A percentile compares a stretch with the other conserved stretches of the same genome.
phyloP scores from a whole-genome alignment of 2,797 vertebrate genomes.

The Emys orbicularis region DNA sequence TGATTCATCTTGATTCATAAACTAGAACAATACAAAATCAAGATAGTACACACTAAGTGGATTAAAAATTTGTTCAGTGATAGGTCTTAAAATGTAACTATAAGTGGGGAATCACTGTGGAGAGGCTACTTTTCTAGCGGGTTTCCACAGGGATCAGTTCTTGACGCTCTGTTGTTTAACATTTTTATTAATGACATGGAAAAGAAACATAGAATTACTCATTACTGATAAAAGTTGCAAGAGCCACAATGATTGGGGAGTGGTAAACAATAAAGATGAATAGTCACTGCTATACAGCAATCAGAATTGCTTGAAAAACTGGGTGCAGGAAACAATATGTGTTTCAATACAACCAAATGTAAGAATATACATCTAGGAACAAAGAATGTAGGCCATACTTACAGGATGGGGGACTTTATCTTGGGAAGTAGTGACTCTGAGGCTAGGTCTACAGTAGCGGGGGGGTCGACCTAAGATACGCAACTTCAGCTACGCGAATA shows the following conservation, averaged over 20 bases:
- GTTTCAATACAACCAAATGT: background rate
- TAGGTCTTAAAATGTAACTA: background rate
- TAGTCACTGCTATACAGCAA: background rate
- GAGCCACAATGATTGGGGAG: background rate
- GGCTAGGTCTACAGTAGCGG: no score
- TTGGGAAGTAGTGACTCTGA: background rate
- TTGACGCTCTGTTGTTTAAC: background rate
- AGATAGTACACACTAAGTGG: background rate
- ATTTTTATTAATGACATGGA: background rate
- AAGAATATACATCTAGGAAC: background rate
- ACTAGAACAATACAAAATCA: background rate
- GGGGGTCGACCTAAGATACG: no score
- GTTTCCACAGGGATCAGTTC: background rate
- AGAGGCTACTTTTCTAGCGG: background rate
- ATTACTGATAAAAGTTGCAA: background rate
- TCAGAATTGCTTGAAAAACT: background rate
- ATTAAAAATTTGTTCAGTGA: background rate
- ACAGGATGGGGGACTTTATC: background rate
- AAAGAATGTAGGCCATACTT: background rate
- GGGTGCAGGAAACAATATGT: background rate
- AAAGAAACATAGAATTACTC: background rate
- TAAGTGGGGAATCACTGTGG: background rate
- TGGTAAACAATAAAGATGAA: background rate
- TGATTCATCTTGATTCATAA: background rate
- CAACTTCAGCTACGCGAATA: no score